Base-by-base conservation (phyloP, 2,113 vertebrate genomes). In the Dicentrarchus labrax region DNA sequence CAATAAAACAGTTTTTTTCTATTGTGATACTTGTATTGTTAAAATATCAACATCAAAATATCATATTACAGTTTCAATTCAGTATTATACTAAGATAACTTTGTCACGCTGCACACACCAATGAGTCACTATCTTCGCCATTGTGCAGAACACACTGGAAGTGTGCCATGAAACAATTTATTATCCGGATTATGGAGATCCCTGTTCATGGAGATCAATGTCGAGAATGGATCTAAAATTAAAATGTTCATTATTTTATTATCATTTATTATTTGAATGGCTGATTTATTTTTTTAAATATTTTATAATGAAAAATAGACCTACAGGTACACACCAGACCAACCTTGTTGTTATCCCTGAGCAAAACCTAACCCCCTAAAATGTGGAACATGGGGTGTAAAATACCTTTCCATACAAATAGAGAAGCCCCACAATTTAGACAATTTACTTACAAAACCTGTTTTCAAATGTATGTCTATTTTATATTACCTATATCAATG, bases 21-120 rank as follows among this genome's bases (percentile, higher is more conserved):
- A 1, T 57, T 74, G 45, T 60, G n/a, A 50, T 80, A 30, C 68
- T 83, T 62, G 12, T 57, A 13, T 9, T 70, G 2, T 22, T 47
- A 8, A 50, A 57, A 61, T n/a, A 72, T 69, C 47, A 56, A n/a
- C 30, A 30, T 30, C 30, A 47, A 45, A 45, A 47, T 47, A 47
- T 30, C 45, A 13, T 47, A 15, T 13, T 13, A 47, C 45, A 47
- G 30, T 30, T 30, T 30, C 30, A 30, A 30, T 30, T 47, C 12
- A 47, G 13, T 45, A 61, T 38, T 47, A 15, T 39, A 80, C 12
- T 13, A 0, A 50, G 41, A 11, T 71, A 51, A 62, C 13, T 48
- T 50, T 54, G 54, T 38, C 38, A 67, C 21, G 30, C 30, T 30
- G 30, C 17, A 54, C 36, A 62, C 15, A 30, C 3, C 10, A 65